Evolutionary conservation across 1,140 invertebrate species (phyloP).

Genomic region (Dryas iulia): DNA sequence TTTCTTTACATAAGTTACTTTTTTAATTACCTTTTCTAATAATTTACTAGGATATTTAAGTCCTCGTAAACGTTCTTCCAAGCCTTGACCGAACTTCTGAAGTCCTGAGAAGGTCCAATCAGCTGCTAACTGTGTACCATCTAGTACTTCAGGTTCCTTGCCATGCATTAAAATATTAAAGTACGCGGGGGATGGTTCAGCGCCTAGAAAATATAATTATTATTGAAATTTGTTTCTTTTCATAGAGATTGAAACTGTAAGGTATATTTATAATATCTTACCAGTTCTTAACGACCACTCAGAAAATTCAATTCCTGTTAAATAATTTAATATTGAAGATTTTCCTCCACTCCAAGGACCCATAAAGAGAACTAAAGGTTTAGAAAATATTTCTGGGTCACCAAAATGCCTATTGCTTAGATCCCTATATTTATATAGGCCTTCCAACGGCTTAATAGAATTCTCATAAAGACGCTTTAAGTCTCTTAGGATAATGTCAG

Average conservation of each 20-base stretch:
- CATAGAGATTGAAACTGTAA: not conserved
- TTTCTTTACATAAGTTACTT: too few species aligned
- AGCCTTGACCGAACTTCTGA: constrained; percentile 96
- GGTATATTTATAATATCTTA: constrained; percentile 62
- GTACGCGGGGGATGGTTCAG: constrained; percentile 95
- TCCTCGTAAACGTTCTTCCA: constrained; percentile 93
- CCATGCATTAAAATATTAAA: constrained; percentile 96
- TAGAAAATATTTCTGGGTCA: constrained; percentile 97
- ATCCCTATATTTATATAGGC: constrained; percentile 94
- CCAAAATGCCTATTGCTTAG: constrained; percentile 95
- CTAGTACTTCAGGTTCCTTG: constrained; percentile 90
- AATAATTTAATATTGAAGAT: constrained; percentile 96
- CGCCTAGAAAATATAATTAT: constrained; percentile 82
- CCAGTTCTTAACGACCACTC: constrained; percentile 91
- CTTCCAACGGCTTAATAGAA: constrained; percentile 94
- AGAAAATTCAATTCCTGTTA: constrained; percentile 92
- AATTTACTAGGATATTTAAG: constrained; percentile 90
- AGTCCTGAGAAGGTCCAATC: constrained; percentile 96
- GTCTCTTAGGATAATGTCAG: constrained; percentile 90
- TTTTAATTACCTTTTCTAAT: constrained; percentile 95
- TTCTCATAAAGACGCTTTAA: constrained; percentile 93
- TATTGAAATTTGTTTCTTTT: not conserved
- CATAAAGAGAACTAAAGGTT: constrained; percentile 95
- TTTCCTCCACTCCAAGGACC: constrained; percentile 98
- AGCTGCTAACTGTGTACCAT: constrained; percentile 94